Evolutionary conservation across 2,888 invertebrate species (phyloP).

Genomic region (Tholera decimalis): DNA sequence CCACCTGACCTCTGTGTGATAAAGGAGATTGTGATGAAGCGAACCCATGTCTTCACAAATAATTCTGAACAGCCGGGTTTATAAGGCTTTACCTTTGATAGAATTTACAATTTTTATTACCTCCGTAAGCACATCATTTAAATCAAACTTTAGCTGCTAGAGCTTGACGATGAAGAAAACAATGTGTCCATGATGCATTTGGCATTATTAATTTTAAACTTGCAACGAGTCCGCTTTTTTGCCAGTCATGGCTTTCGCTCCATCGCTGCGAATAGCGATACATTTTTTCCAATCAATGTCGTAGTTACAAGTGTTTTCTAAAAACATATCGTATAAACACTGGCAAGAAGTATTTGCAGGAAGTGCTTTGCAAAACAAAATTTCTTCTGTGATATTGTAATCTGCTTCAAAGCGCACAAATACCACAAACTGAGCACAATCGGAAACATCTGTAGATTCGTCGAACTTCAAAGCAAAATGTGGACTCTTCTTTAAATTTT

Average conservation of each 20-base stretch:
- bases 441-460: constrained; percentile 65
- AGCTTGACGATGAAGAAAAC: constrained; percentile 65
- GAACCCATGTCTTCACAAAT: constrained; percentile 14
- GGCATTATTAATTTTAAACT: constrained; percentile 58
- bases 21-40: constrained; percentile 59
- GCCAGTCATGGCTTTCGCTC: constrained; percentile 67
- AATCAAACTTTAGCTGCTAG: constrained; percentile 40
- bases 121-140: constrained; percentile 32
- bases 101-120: constrained; percentile 60
- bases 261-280: constrained; percentile 64
- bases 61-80: constrained; percentile 9
- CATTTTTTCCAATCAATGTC: too few relatives aligned
- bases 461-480: constrained; percentile 67
- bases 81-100: constrained; percentile 53
- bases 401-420: constrained; percentile 66
- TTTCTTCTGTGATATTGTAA: constrained; percentile 59
- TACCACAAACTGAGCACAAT: constrained; percentile 62
- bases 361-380: constrained; percentile 66
- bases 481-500: constrained; percentile 27
- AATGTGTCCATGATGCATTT: constrained; percentile 58
- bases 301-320: constrained; percentile 17
- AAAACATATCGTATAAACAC: constrained; percentile 23
- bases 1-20: constrained; percentile 62
- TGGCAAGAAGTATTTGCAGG: constrained; percentile 57
- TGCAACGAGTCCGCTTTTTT: constrained; percentile 58